These are phyloP conservation scores for Orthonyx spaldingii DNA, from an alignment of 2,113 vertebrate species.

Conservation along the genomic window DNA sequence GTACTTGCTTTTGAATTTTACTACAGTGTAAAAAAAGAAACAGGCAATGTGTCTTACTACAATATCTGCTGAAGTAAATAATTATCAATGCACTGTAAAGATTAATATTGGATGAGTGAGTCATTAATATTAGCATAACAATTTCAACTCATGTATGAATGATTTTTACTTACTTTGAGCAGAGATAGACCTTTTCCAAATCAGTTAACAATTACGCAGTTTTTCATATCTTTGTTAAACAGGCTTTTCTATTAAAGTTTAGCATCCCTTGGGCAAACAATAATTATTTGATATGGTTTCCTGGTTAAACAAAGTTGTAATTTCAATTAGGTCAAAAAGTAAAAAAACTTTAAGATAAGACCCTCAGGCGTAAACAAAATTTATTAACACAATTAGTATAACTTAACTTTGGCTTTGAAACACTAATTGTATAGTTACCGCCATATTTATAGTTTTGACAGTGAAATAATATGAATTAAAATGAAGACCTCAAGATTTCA, in stretches of 20 bases:
- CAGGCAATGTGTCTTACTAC: background rate
- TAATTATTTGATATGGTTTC: constrained; percentile 55
- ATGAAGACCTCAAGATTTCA: background rate
- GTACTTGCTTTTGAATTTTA: background rate
- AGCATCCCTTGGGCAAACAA: constrained; percentile 53
- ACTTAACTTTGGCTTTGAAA: constrained; percentile 46
- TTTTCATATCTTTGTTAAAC: constrained; percentile 58
- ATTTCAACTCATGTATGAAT: background rate
- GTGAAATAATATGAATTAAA: background rate
- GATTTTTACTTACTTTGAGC: constrained; percentile 24
- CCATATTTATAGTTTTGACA: background rate
- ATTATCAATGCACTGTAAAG: background rate
- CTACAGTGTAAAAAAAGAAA: background rate
- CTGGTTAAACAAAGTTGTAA: constrained; percentile 40
- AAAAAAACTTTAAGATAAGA: constrained; percentile 33
- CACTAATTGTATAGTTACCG: background rate
- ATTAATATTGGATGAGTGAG: background rate
- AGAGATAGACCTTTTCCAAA: constrained; percentile 30
- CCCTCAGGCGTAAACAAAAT: constrained; percentile 1
- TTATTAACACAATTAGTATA: constrained; percentile 18
- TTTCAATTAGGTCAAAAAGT: constrained; percentile 53
- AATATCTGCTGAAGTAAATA: background rate
- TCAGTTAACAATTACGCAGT: constrained; percentile 40
- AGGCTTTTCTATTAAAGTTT: constrained; percentile 50
- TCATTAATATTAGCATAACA: background rate